These are phyloP conservation scores for Carpatolechia fugitivella DNA, from an alignment of 2,888 invertebrate species.

Conservation along the genomic window DNA sequence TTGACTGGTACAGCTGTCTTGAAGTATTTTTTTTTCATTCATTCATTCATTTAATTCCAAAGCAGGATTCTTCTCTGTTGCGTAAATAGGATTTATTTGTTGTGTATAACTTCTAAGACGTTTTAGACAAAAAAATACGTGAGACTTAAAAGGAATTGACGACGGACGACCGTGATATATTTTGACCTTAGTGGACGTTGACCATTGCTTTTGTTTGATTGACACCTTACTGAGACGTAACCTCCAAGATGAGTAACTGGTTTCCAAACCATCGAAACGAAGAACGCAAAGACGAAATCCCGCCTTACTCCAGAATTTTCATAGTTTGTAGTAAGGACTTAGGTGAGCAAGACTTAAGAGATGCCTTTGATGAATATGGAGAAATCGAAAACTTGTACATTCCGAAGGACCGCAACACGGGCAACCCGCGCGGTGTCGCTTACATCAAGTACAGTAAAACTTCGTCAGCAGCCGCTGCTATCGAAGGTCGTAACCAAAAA, in stretches of 20 bases:
- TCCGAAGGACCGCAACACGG: slow-evolving; percentile 89
- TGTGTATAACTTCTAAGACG: too few relatives aligned
- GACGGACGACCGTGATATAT: neutral
- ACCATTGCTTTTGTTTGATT: neutral
- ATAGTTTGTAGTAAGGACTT: slow-evolving; percentile 88
- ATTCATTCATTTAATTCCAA: too few relatives aligned
- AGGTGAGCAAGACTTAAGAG: slow-evolving; percentile 86
- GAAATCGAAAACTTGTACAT: slow-evolving; percentile 93
- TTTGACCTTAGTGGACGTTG: neutral
- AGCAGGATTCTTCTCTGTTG: too few relatives aligned
- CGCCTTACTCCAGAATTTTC: slow-evolving; percentile 94
- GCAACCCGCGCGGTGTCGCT: slow-evolving; percentile 93
- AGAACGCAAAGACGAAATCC: slow-evolving; percentile 78
- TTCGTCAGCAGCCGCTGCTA: slow-evolving; percentile 92
- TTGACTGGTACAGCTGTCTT: too few relatives aligned
- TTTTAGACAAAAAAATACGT: too few relatives aligned
- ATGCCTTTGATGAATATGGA: slow-evolving; percentile 89
- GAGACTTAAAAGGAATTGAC: too few relatives aligned
- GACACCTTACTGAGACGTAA: neutral
- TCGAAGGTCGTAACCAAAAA: slow-evolving; percentile 92
- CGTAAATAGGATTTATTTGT: too few relatives aligned
- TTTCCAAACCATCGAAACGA: slow-evolving; percentile 32
- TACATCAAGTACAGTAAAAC: slow-evolving; percentile 95
- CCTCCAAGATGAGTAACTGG: neutral
- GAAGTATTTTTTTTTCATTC: too few relatives aligned